phyloP scores from a whole-genome alignment of 2,888 invertebrate species.

The Mylabris sibirica region DNA sequence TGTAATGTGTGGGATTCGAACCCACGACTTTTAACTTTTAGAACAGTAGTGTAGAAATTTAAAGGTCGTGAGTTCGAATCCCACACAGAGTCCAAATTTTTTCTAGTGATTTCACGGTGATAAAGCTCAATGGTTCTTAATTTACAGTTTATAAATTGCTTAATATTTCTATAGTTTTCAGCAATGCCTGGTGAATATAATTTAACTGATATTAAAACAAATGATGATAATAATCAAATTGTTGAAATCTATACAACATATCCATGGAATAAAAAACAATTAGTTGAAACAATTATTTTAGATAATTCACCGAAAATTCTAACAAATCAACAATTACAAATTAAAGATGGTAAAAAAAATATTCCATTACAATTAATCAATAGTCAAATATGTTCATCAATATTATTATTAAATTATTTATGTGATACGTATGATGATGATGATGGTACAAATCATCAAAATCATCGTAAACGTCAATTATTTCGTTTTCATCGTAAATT shows the following conservation, averaged over 20 bases:
- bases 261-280: constrained; percentile 66
- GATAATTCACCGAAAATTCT: constrained; percentile 46
- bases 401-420: constrained; percentile 65
- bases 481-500: constrained; percentile 74
- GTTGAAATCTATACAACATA: constrained; percentile 74
- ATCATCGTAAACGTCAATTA: constrained; percentile 56
- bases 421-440: constrained; percentile 68
- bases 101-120: too few relatives aligned
- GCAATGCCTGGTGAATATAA: constrained; percentile 75
- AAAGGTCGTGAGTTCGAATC: too few relatives aligned
- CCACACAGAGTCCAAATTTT: too few relatives aligned
- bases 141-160: too few relatives aligned
- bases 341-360: constrained; percentile 56
- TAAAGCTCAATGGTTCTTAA: too few relatives aligned
- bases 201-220: constrained; percentile 67
- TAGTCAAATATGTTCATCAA: constrained; percentile 64
- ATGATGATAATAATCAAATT: constrained; percentile 58
- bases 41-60: too few relatives aligned
- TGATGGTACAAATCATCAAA: constrained; percentile 63
- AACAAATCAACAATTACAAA: constrained; percentile 44
- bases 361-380: constrained; percentile 58
- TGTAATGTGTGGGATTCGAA: too few relatives aligned
- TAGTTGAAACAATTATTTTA: constrained; percentile 70
- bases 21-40: too few relatives aligned
- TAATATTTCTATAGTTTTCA: constrained; percentile 66